phyloP scores from a whole-genome alignment of 2,113 vertebrate genomes.

The Gopherus evgoodei region DNA sequence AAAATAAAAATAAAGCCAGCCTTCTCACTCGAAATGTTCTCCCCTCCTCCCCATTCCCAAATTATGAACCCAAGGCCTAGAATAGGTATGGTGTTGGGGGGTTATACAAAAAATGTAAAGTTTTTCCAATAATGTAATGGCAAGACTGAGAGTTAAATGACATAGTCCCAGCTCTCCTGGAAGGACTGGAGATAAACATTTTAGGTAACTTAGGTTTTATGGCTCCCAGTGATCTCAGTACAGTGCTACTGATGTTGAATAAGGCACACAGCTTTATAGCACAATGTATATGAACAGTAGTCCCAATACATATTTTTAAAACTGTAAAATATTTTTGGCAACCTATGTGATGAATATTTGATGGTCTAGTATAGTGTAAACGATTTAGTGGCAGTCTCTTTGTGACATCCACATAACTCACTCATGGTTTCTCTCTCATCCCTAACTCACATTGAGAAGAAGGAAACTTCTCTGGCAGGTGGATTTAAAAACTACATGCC shows the following conservation, averaged over 20 bases:
- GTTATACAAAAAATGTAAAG: not conserved
- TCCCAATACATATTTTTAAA: not conserved
- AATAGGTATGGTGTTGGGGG: not conserved
- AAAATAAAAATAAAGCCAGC: not conserved
- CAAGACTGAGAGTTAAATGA: not conserved
- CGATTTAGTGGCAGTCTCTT: not conserved
- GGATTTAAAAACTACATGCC: not conserved
- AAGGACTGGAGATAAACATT: not conserved
- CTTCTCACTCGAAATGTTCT: not conserved
- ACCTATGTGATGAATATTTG: not conserved
- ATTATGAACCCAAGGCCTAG: not conserved
- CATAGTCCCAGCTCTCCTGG: not conserved
- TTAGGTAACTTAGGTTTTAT: not conserved
- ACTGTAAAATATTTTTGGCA: not conserved
- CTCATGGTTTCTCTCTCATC: not conserved
- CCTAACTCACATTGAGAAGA: not conserved
- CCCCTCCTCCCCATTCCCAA: not conserved
- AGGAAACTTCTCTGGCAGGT: not conserved
- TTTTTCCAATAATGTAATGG: not conserved
- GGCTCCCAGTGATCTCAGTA: not conserved
- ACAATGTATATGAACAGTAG: not conserved
- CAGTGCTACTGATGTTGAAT: not conserved
- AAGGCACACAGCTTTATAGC: not conserved
- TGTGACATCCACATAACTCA: not conserved
- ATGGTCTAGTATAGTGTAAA: not conserved